Conservation (phyloP, 92 coral and sea anemone genomes). For the Palythoa caribaeorum region DNA sequence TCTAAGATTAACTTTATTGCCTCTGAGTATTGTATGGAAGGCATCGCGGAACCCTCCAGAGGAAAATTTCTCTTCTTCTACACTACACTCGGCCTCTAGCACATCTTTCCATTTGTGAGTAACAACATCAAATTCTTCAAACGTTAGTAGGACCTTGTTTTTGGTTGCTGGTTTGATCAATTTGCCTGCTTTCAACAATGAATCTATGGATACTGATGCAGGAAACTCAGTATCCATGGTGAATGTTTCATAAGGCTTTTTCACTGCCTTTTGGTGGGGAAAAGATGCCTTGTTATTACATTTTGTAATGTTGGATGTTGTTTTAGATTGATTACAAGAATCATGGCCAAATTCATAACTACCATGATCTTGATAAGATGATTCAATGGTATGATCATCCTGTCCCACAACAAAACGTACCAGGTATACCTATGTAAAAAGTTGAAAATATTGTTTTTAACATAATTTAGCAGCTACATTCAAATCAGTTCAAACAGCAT, state of each 20-base stretch:
- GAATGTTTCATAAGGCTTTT: neutral
- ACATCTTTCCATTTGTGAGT: slow-evolving; percentile 59
- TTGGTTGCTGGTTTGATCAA: slow-evolving; percentile 66
- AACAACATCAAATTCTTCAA: slow-evolving; percentile 72
- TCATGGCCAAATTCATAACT: slow-evolving; percentile 6
- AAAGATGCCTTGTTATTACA: slow-evolving; percentile 3
- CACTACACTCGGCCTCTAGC: neutral
- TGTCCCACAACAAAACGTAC: slow-evolving; percentile 58
- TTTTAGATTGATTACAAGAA: neutral
- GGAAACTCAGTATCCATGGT: slow-evolving; percentile 49
- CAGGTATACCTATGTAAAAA: slow-evolving; percentile 45
- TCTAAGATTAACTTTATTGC: neutral
- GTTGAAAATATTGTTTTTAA: neutral
- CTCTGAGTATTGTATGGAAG: slow-evolving; percentile 25
- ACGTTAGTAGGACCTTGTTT: slow-evolving; percentile 54
- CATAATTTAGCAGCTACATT: neutral
- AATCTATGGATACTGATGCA: slow-evolving; percentile 72
- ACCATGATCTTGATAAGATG: slow-evolving; percentile 20
- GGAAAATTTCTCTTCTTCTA: slow-evolving; percentile 68
- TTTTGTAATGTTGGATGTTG: slow-evolving; percentile 7
- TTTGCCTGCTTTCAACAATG: slow-evolving; percentile 74
- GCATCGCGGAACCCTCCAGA: slow-evolving; percentile 57
- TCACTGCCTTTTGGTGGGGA: slow-evolving; percentile 27
- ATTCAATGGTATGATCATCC: slow-evolving; percentile 25
- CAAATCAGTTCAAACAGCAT: neutral